These are phyloP conservation scores for Gallinago undulata DNA, from an alignment of 2,113 vertebrate genomes.

Conservation along the genomic window DNA sequence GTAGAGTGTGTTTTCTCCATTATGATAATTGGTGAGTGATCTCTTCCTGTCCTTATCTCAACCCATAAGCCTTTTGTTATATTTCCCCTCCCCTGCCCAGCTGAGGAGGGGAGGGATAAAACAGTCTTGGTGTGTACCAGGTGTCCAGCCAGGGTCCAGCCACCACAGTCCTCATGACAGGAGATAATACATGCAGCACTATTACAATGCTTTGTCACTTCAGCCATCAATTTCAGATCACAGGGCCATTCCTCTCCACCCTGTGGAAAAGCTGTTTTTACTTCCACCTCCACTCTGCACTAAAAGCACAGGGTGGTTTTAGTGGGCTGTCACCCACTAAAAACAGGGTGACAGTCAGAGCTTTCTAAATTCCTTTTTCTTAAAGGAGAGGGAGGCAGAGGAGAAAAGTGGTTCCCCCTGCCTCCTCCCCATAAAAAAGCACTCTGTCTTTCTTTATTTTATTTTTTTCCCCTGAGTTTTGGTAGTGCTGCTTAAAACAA, in stretches of 20 bases:
- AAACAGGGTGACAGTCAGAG: neutral
- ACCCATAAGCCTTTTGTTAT: too few relatives aligned
- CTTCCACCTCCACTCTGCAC: neutral
- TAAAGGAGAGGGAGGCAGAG: neutral
- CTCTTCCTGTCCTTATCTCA: too few relatives aligned
- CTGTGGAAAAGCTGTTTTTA: constrained; percentile 9
- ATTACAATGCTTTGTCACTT: constrained; percentile 36
- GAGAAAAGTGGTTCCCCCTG: too few relatives aligned
- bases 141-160: too few relatives aligned
- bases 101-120: too few relatives aligned
- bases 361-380: neutral
- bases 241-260: neutral
- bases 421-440: too few relatives aligned
- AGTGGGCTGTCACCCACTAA: too few relatives aligned
- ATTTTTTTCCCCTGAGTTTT: neutral
- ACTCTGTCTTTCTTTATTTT: neutral
- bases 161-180: neutral
- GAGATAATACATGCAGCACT: constrained; percentile 13
- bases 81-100: too few relatives aligned
- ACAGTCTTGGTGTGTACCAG: too few relatives aligned
- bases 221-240: neutral
- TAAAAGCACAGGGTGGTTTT: neutral
- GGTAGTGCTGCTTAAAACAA: neutral
- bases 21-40: too few relatives aligned
- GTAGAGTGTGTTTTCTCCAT: too few relatives aligned